Percentiles rank a stretch among this genome's conserved stretches.
Evolutionary conservation across 2,797 vertebrate species (phyloP).

Genomic region (Amazona finschi): DNA sequence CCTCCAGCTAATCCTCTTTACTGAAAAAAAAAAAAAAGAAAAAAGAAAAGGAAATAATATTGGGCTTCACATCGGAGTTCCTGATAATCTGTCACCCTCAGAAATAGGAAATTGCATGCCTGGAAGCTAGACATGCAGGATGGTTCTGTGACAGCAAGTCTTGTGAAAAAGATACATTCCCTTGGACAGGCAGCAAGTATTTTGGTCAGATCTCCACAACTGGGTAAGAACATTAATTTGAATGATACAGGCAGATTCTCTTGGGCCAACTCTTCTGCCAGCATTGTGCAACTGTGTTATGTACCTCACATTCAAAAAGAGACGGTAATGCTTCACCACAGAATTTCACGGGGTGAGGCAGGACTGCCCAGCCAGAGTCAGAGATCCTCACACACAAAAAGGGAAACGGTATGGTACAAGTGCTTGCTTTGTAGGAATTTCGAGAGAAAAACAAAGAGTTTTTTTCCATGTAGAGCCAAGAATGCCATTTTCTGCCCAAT

Average conservation of each 20-base stretch:
- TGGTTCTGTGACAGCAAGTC: neutral
- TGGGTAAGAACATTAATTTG: neutral
- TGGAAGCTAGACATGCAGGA: neutral
- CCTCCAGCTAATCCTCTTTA: constrained; percentile 19
- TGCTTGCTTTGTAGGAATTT: neutral
- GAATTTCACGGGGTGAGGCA: accelerated
- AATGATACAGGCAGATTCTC: neutral
- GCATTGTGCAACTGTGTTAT: accelerated
- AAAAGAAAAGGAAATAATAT: neutral
- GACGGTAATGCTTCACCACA: neutral
- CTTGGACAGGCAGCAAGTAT: neutral
- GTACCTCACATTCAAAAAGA: neutral
- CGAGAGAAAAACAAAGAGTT: neutral
- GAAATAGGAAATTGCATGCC: neutral
- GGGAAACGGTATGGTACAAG: neutral
- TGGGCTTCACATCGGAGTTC: neutral
- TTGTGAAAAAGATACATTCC: neutral
- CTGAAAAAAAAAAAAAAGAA: neutral
- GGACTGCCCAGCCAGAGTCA: neutral
- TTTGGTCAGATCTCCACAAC: neutral
- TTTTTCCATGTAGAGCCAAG: neutral
- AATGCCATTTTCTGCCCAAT: neutral
- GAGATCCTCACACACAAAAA: neutral
- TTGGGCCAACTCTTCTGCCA: neutral
- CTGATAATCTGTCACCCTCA: neutral